Evolutionary conservation across 2,113 vertebrate genomes (phyloP).

Genomic region (Nettapus auritus): DNA sequence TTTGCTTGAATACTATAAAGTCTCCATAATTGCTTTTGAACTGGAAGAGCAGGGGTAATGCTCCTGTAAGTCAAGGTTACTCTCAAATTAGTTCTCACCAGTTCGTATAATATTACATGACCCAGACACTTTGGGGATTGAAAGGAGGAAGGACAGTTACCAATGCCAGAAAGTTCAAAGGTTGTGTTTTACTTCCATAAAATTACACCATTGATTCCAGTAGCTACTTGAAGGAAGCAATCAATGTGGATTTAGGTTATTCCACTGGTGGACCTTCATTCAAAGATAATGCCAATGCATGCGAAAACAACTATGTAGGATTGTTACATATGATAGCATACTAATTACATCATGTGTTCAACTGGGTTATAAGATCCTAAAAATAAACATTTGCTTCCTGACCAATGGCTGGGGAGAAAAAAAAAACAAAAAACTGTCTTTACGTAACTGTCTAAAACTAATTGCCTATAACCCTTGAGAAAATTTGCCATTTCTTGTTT

Average conservation of each 20-base stretch:
- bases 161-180: background rate
- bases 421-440: background rate
- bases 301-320: background rate
- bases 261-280: background rate
- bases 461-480: background rate
- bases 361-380: background rate
- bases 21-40: background rate
- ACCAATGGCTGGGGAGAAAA: background rate
- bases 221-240: background rate
- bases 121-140: background rate
- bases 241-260: background rate
- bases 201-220: background rate
- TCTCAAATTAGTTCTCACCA: slow-evolving; percentile 41
- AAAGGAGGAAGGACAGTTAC: background rate
- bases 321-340: background rate
- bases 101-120: background rate
- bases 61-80: background rate
- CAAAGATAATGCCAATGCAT: background rate
- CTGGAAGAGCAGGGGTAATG: background rate
- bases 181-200: background rate
- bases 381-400: background rate
- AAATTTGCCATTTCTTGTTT: background rate
- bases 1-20: slow-evolving; percentile 8
- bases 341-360: background rate
- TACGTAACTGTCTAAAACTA: background rate